Evolutionary conservation across 2,113 vertebrate genomes (phyloP).

Genomic region (Clupea harengus): DNA sequence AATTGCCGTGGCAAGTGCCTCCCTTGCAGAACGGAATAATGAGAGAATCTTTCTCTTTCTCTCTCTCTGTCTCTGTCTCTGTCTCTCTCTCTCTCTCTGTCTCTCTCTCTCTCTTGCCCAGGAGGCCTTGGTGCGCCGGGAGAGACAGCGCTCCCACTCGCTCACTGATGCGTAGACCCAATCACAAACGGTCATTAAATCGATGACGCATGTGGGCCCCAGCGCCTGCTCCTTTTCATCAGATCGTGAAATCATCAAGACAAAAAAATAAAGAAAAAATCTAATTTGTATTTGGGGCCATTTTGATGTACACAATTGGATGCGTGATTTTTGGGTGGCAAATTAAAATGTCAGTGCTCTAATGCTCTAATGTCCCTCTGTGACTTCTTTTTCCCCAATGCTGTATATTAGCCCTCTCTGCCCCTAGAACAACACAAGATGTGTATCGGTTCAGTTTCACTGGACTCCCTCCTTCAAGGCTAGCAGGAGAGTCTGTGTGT

Average conservation of each 20-base stretch:
- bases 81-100: not conserved
- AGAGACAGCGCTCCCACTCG: not conserved
- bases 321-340: not conserved
- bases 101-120: not conserved
- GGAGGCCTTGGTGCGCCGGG: not conserved
- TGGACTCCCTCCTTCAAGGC: not conserved
- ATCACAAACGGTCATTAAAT: conserved; percentile 4
- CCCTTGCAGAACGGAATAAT: conserved; percentile 4
- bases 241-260: not conserved
- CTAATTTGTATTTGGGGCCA: not conserved
- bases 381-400: not conserved
- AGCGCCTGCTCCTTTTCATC: not conserved
- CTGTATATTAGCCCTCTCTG: not conserved
- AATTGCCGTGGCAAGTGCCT: not conserved
- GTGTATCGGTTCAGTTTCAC: not conserved
- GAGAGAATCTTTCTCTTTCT: not conserved
- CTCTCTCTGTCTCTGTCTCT: not conserved
- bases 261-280: not conserved
- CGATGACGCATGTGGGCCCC: not conserved
- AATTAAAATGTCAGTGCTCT: conserved; percentile 12
- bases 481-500: not conserved
- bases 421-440: not conserved
- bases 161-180: not conserved
- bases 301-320: not conserved
- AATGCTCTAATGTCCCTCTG: not conserved